Percentiles rank a stretch among this genome's conserved stretches.
Conservation (phyloP, 2,113 vertebrate genomes). For the Lepidothrix coronata region DNA sequence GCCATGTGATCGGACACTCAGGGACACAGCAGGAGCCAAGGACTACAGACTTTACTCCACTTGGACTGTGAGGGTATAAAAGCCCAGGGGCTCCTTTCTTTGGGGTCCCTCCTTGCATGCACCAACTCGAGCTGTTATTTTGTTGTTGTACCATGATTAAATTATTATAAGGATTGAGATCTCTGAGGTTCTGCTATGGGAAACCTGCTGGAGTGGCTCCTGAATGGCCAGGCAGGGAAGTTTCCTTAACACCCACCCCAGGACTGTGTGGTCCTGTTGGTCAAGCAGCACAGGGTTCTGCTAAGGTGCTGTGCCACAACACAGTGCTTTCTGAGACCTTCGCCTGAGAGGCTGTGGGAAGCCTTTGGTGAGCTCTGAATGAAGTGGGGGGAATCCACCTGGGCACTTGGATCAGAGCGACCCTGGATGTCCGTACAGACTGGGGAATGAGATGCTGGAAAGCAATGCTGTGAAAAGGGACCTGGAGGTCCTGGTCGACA, state of each 20-base stretch:
- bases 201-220: neutral
- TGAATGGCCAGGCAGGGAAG: neutral
- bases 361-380: neutral
- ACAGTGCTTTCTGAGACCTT: fast-evolving
- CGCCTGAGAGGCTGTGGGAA: neutral
- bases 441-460: fast-evolving
- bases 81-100: neutral
- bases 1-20: neutral
- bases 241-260: neutral
- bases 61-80: neutral
- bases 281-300: neutral
- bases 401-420: fast-evolving
- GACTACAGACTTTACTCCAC: neutral
- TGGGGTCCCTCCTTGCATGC: neutral
- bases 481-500: fast-evolving
- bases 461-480: fast-evolving
- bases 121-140: neutral
- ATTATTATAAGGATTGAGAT: neutral
- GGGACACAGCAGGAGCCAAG: neutral
- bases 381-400: neutral
- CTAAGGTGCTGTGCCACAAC: neutral
- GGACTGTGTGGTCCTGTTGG: neutral
- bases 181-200: neutral
- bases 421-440: fast-evolving
- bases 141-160: neutral